Conservation (phyloP, 2,797 vertebrate genomes). For the Tachyglossus aculeatus region DNA sequence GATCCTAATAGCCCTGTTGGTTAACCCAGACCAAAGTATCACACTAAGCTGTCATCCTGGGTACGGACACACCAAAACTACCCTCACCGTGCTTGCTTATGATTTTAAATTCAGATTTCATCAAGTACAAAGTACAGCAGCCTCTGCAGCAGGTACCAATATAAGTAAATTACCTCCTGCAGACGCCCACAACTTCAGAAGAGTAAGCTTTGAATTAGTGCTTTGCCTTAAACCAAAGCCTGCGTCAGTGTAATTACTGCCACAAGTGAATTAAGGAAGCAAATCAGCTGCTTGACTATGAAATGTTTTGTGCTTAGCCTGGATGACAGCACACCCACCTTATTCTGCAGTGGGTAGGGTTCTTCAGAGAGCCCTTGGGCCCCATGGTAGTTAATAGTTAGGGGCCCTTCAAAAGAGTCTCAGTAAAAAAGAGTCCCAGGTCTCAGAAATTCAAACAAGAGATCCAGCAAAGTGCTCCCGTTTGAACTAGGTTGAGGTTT, state of each 20-base stretch:
- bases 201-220: constrained; percentile 27
- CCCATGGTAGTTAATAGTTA: background rate
- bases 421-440: no score
- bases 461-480: no score
- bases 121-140: background rate
- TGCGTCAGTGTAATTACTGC: constrained; percentile 11
- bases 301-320: constrained; percentile 4
- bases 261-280: constrained; percentile 21
- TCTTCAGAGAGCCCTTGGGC: background rate
- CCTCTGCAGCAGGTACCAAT: constrained; percentile 7
- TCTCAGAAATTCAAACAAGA: no score
- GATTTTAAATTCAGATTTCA: constrained; percentile 48
- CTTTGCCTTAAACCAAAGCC: constrained; percentile 13
- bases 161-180: constrained; percentile 26
- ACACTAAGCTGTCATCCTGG: constrained; percentile 20
- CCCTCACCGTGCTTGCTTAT: constrained; percentile 27
- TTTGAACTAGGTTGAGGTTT: no score
- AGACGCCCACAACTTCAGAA: constrained; percentile 14
- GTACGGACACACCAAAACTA: constrained; percentile 13
- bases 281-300: background rate
- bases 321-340: background rate
- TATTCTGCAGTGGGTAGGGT: background rate
- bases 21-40: constrained; percentile 33
- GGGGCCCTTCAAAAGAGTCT: no score
- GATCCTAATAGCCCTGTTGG: constrained; percentile 24